Percentiles rank a stretch among this genome's conserved stretches.
Evolutionary conservation across 2,113 vertebrate species (phyloP).

Genomic region (Oceanites oceanicus): DNA sequence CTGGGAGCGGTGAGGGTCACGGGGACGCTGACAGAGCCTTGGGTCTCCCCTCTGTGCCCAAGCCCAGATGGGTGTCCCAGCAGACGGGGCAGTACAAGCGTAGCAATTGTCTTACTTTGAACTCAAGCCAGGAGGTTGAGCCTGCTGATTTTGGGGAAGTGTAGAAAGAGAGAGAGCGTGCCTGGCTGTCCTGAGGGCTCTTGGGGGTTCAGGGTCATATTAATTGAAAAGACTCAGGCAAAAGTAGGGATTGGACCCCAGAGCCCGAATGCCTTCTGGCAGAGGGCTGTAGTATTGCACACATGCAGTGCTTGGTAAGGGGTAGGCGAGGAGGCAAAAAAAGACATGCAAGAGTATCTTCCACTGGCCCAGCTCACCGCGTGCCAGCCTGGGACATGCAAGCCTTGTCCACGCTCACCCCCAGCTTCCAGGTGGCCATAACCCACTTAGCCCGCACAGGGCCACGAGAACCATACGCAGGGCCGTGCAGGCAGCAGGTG

Average conservation of each 20-base stretch:
- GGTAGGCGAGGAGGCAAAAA: accelerated
- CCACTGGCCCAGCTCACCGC: not conserved
- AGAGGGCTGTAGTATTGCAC: not conserved
- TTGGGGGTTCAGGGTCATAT: too few species aligned
- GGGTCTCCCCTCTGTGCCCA: not conserved
- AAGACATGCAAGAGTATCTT: not conserved
- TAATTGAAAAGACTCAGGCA: not conserved
- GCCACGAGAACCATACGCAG: not conserved
- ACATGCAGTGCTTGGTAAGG: not conserved
- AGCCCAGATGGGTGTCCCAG: not conserved
- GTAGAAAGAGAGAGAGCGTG: accelerated
- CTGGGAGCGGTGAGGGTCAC: accelerated
- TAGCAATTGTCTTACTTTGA: not conserved
- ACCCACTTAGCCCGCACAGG: not conserved
- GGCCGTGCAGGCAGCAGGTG: not conserved
- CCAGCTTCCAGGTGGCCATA: not conserved
- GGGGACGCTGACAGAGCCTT: not conserved
- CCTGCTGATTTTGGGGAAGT: not conserved
- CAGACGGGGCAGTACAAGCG: not conserved
- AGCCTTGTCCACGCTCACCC: not conserved
- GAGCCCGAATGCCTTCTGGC: not conserved
- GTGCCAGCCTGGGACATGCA: not conserved
- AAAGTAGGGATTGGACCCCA: not conserved
- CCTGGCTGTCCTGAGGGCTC: not conserved
- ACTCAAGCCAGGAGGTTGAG: not conserved